These are phyloP conservation scores for Coturnix japonica DNA, from an alignment of 2,113 vertebrate species.

Conservation along the genomic window DNA sequence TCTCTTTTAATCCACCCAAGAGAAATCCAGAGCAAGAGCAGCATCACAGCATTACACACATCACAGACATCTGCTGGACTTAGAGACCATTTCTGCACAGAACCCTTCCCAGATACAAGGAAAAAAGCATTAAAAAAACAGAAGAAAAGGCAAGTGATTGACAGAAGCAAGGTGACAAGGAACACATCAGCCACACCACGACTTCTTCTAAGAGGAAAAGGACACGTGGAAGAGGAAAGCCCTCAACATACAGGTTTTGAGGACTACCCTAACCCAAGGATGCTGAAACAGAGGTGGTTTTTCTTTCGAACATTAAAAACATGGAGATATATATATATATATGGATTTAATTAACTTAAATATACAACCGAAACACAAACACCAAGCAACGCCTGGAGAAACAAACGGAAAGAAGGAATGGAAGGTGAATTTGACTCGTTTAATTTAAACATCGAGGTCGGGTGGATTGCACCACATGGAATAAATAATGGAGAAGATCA, in stretches of 20 bases:
- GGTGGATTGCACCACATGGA: constrained; percentile 25
- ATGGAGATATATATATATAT: background rate
- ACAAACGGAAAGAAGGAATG: constrained; percentile 24
- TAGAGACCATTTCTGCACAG: background rate
- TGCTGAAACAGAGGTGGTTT: background rate
- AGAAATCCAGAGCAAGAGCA: constrained; percentile 40
- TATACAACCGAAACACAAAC: constrained; percentile 47
- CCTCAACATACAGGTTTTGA: background rate
- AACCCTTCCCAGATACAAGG: background rate
- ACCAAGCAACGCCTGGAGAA: constrained; percentile 16
- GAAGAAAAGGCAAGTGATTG: background rate
- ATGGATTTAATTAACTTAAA: constrained; percentile 33
- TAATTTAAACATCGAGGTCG: constrained; percentile 36
- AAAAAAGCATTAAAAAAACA: background rate
- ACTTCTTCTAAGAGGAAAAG: background rate
- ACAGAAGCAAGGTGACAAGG: constrained; percentile 14
- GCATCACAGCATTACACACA: constrained; percentile 38
- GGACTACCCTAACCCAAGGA: background rate
- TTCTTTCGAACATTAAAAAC: constrained; percentile 21
- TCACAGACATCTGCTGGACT: constrained; percentile 17
- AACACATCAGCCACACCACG: constrained; percentile 23
- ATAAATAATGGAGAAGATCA: constrained; percentile 58
- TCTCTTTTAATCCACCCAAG: constrained; percentile 53
- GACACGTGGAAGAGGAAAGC: background rate
- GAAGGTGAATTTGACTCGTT: constrained; percentile 12